phyloP scores from a whole-genome alignment of 1,140 invertebrate species.

The Platorchestia sp. region DNA sequence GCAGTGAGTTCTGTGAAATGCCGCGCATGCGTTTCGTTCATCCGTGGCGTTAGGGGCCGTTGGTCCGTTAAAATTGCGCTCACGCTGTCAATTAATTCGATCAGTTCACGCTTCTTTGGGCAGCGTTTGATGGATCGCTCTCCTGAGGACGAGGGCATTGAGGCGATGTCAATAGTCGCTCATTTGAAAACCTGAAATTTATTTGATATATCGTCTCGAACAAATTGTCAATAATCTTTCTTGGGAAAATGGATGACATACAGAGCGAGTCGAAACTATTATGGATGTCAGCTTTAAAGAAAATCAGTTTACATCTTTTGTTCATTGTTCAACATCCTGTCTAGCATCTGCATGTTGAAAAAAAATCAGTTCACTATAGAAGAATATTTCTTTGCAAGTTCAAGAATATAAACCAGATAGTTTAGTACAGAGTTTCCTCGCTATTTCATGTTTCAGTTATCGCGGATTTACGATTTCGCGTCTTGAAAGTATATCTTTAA shows the following conservation, averaged over 20 bases:
- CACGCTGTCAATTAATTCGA: neutral
- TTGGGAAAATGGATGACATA: neutral
- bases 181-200: neutral
- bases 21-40: neutral
- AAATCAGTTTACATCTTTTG: too few species aligned
- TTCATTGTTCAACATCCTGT: too few species aligned
- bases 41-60: neutral
- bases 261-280: neutral
- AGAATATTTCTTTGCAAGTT: too few species aligned
- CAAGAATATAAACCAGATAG: too few species aligned
- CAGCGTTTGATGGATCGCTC: neutral
- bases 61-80: neutral
- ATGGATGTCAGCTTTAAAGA: neutral
- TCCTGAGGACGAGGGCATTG: neutral
- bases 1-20: neutral
- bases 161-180: neutral
- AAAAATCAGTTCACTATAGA: too few species aligned
- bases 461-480: too few species aligned
- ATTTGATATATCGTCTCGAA: neutral
- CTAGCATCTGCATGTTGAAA: too few species aligned
- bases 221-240: neutral
- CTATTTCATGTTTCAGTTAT: too few species aligned
- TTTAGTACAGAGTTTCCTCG: too few species aligned
- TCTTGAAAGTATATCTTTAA: too few species aligned
- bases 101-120: neutral